phyloP scores from a whole-genome alignment of 2,113 vertebrate species.

The Sigmodon hispidus region DNA sequence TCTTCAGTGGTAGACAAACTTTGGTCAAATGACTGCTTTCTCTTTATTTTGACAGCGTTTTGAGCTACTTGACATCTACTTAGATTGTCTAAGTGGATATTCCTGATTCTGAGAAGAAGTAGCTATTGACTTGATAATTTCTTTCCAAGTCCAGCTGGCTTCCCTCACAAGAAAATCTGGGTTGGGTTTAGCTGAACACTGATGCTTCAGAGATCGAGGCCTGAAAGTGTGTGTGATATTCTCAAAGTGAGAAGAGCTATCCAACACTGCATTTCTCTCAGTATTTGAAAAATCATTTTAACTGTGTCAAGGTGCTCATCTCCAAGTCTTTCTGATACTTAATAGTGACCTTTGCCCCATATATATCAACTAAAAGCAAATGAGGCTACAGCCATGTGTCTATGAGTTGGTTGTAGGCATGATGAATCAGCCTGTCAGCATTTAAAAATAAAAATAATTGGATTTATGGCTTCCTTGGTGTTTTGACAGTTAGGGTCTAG shows the following conservation, averaged over 20 bases:
- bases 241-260: background rate
- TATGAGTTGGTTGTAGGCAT: background rate
- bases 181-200: conserved; percentile 1
- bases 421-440: background rate
- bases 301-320: background rate
- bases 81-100: background rate
- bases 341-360: background rate
- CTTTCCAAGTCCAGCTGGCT: conserved; percentile 16
- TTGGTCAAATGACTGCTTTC: background rate
- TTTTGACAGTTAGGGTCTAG: background rate
- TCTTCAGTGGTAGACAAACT: background rate
- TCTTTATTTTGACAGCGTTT: background rate
- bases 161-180: background rate
- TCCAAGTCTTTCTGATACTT: background rate
- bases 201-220: background rate
- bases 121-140: background rate
- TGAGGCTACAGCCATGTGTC: background rate
- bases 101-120: conserved; percentile 2
- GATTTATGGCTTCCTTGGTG: background rate
- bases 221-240: background rate
- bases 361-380: conserved; percentile 2
- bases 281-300: conserved; percentile 16
- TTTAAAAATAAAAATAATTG: background rate
- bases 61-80: conserved; percentile 6
- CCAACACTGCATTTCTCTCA: background rate